Conservation (phyloP, 2,113 vertebrate species). For the Butastur rufipennis region DNA sequence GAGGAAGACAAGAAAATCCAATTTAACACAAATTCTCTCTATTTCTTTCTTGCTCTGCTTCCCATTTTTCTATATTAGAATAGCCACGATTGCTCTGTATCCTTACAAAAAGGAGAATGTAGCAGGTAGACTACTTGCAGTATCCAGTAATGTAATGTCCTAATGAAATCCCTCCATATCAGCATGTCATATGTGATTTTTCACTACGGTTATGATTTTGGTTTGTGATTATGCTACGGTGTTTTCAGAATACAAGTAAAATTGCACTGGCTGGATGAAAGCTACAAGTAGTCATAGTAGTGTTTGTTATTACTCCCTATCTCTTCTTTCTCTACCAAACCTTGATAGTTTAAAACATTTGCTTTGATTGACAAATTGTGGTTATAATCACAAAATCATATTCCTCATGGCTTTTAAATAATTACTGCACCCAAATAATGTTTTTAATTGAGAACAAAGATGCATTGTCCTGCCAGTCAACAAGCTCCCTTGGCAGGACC, state of each 20-base stretch:
- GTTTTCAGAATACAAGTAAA: background rate
- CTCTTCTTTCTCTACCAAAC: background rate
- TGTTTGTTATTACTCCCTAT: background rate
- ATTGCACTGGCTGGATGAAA: background rate
- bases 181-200: background rate
- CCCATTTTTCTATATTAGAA: background rate
- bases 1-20: conserved; percentile 31
- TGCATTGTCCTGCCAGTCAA: background rate
- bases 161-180: background rate
- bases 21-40: background rate
- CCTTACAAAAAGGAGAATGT: background rate
- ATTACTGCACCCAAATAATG: background rate
- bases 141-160: background rate
- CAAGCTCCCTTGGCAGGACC: background rate
- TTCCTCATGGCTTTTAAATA: conserved; percentile 5
- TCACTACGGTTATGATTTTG: background rate
- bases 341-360: background rate
- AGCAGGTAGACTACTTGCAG: background rate
- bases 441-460: conserved; percentile 40
- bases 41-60: background rate
- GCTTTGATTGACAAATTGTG: background rate
- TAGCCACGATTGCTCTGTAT: background rate
- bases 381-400: background rate
- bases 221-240: background rate
- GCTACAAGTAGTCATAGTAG: background rate